Base-by-base conservation (phyloP, 2,113 vertebrate species). In the Megaceryle maxima region DNA sequence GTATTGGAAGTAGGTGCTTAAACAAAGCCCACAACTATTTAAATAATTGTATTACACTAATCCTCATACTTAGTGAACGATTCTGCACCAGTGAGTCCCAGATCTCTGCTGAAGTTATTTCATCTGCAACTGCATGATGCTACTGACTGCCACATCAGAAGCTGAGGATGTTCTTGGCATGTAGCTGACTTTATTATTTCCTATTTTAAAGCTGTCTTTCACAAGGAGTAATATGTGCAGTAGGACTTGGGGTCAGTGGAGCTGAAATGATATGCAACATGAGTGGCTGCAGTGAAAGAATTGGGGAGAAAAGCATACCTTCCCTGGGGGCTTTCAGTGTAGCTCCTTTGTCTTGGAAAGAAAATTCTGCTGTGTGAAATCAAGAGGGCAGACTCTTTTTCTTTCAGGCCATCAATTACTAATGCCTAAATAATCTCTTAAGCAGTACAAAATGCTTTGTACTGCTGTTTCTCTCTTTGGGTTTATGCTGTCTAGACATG, bases 391-490 rank as follows among this genome's bases (percentile, higher is more conserved):
- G 60, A 10, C 25, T 20, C 79, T 35, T n/a, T 26, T 39, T 62
- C 91, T 93, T 83, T 35, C 76, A 93, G 64, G n/a, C 43, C 73
- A 81, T 81, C 51, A 56, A 16, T 68, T 88, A 44, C 72, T 63
- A 66, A 67, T 33, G 76, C 31, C 15, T 24, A 35, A 43, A 73
- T 16, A 29, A 92, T 46, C 64, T 94, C 77, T 6, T 25, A 13
- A 51, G 68, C 59, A 74, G 28, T 8, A 7, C 22, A 11, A 87
- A 82, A 59, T 41, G 46, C 24, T 72, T 59, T 7, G 20, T 48
- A 15, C 17, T 80, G 16, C 35, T 90, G 22, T 66, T 87, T 48
- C 48, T 83, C 63, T 46, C 37, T 80, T 37, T 50, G 62, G 73
- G 33, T 35, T 74, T 94, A 24, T 6, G 21, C 25, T 33, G 68